phyloP scores from a whole-genome alignment of 1,140 invertebrate genomes.

The Subanguina moxae region DNA sequence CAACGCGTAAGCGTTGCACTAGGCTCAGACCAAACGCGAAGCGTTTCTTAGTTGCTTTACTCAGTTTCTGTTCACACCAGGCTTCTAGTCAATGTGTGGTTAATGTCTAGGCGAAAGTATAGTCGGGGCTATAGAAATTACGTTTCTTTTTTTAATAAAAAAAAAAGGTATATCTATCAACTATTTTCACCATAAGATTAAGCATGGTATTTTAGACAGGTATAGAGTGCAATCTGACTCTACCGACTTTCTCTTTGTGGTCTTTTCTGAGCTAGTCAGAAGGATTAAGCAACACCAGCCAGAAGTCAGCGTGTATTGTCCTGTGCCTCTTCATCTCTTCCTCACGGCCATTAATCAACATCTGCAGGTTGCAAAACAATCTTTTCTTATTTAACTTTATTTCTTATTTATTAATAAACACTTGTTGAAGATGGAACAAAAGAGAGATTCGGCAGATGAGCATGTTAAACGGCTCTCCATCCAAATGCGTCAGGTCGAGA shows the following conservation, averaged over 20 bases:
- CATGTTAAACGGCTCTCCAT: constrained; percentile 34
- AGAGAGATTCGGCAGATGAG: constrained; percentile 24
- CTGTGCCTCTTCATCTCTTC: constrained; percentile 46
- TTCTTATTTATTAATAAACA: not conserved
- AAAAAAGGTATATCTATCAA: too few species aligned
- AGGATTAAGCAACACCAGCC: constrained; percentile 36
- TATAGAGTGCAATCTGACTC: constrained; percentile 46
- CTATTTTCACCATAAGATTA: too few species aligned
- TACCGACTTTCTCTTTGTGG: constrained; percentile 39
- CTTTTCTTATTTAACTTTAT: not conserved
- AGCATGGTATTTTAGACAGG: constrained; percentile 21
- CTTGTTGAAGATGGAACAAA: not conserved
- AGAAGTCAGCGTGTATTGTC: constrained; percentile 40
- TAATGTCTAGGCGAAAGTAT: too few species aligned
- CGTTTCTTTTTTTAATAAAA: too few species aligned
- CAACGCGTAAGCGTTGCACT: too few species aligned
- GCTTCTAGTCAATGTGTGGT: too few species aligned
- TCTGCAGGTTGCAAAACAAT: constrained; percentile 23
- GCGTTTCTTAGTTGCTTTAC: too few species aligned
- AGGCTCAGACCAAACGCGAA: too few species aligned
- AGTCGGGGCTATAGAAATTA: too few species aligned
- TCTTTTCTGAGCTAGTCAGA: constrained; percentile 33
- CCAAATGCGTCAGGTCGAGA: constrained; percentile 47
- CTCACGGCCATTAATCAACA: constrained; percentile 33
- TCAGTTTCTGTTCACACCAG: too few species aligned